Conservation (phyloP, 2,113 vertebrate genomes). For the Sphaerodactylus townsendi region DNA sequence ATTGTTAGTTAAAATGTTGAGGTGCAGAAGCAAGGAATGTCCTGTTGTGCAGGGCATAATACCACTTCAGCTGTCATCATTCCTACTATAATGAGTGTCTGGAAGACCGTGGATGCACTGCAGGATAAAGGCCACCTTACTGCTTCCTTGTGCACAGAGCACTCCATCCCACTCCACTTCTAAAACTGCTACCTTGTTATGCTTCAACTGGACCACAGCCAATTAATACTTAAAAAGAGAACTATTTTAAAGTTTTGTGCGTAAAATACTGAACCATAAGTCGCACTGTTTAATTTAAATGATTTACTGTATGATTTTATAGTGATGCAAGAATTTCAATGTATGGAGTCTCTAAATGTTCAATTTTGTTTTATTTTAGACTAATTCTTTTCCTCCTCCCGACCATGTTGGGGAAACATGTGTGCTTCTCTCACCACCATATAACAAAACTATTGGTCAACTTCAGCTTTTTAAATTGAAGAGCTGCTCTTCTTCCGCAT, state of each 20-base stretch:
- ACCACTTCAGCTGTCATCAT: not conserved
- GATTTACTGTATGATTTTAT: not conserved
- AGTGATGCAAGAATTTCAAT: not conserved
- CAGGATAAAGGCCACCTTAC: conserved; percentile 21
- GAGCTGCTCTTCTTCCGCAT: not conserved
- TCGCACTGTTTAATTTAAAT: not conserved
- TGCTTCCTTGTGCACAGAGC: not conserved
- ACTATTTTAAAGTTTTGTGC: conserved; percentile 14
- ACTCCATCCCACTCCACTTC: not conserved
- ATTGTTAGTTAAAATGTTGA: not conserved
- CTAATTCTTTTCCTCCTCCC: no score
- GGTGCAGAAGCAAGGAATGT: not conserved
- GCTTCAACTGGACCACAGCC: not conserved
- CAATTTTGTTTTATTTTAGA: not conserved
- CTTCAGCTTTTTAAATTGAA: not conserved
- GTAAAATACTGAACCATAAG: not conserved
- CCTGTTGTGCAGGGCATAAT: not conserved
- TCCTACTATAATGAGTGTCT: not conserved
- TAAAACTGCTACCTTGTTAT: no score
- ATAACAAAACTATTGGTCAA: not conserved
- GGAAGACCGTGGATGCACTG: conserved; percentile 33
- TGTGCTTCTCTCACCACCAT: not conserved
- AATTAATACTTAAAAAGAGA: not conserved
- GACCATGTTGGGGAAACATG: not conserved
- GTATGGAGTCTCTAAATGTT: not conserved